Evolutionary conservation across 2,888 invertebrate genomes (phyloP).

Genomic region (Nemotelus pantherinus): DNA sequence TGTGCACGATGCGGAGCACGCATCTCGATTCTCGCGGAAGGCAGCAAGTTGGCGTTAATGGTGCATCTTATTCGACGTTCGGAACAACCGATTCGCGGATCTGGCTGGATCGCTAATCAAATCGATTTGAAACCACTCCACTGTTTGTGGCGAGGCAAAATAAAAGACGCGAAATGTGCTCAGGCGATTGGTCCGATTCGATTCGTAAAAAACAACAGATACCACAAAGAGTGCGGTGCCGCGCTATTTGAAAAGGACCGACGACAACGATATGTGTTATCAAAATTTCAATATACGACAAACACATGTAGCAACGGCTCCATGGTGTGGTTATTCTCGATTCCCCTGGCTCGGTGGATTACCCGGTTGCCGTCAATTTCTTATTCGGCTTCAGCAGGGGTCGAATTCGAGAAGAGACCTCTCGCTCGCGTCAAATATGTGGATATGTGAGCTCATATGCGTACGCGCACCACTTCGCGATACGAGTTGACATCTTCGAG

Average conservation of each 20-base stretch:
- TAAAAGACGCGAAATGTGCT: neutral
- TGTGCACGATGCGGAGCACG: neutral
- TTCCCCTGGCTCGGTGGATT: conserved; percentile 14
- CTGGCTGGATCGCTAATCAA: conserved; percentile 24
- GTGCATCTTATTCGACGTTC: neutral
- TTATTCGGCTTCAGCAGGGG: conserved; percentile 27
- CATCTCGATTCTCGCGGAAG: neutral
- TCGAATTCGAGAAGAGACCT: conserved; percentile 1
- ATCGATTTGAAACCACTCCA: neutral
- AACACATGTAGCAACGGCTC: neutral
- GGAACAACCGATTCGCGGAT: neutral
- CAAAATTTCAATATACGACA: conserved; percentile 15
- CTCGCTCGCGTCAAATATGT: conserved; percentile 3
- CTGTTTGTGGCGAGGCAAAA: neutral
- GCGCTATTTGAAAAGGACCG: conserved; percentile 32
- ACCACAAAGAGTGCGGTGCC: neutral
- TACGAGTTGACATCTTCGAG: conserved; percentile 39
- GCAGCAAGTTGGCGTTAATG: conserved; percentile 1
- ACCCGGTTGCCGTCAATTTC: conserved; percentile 16
- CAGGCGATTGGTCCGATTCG: conserved; percentile 16
- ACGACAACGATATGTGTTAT: conserved; percentile 38
- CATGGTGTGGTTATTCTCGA: conserved; percentile 21
- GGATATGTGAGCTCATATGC: conserved; percentile 33
- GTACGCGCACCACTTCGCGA: conserved; percentile 34
- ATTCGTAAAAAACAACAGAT: conserved; percentile 3